These are phyloP conservation scores for Acrocephalus kingi DNA, from an alignment of 2,113 vertebrate genomes.

Conservation along the genomic window DNA sequence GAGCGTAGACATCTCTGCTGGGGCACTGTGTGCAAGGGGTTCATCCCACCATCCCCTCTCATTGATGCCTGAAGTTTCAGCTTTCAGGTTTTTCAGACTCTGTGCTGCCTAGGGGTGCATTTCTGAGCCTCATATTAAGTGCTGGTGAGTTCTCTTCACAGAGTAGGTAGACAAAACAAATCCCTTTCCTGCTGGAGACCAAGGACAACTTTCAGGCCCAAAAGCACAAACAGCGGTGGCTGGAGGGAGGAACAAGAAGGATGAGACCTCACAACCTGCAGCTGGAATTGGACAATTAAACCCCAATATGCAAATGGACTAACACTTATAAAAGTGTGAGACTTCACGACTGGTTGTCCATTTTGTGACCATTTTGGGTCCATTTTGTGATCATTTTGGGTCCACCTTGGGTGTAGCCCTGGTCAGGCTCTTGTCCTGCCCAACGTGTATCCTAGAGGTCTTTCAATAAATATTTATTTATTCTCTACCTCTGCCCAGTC, in stretches of 20 bases:
- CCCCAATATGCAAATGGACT: background rate
- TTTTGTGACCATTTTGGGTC: too few relatives aligned
- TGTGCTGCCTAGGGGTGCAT: background rate
- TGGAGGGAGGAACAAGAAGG: background rate
- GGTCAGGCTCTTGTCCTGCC: too few relatives aligned
- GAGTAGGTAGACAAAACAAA: too few relatives aligned
- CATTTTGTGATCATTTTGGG: background rate
- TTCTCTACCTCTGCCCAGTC: background rate
- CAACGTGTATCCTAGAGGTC: background rate
- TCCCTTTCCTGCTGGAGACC: too few relatives aligned
- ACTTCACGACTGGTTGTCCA: background rate
- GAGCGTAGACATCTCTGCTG: background rate
- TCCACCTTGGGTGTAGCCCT: background rate
- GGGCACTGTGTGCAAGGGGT: fast-evolving
- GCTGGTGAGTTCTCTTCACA: too few relatives aligned
- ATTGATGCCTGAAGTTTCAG: background rate
- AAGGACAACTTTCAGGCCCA: too few relatives aligned
- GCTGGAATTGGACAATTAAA: background rate
- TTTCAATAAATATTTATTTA: background rate
- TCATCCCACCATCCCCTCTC: background rate
- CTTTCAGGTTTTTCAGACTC: background rate
- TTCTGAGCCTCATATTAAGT: too few relatives aligned
- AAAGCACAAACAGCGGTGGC: background rate
- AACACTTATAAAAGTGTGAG: background rate
- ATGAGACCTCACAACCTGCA: background rate